Evolutionary conservation across 1,140 invertebrate species (phyloP), one percentile per base, ranked within the genome.

Genomic region (Drosophila obscura): DNA sequence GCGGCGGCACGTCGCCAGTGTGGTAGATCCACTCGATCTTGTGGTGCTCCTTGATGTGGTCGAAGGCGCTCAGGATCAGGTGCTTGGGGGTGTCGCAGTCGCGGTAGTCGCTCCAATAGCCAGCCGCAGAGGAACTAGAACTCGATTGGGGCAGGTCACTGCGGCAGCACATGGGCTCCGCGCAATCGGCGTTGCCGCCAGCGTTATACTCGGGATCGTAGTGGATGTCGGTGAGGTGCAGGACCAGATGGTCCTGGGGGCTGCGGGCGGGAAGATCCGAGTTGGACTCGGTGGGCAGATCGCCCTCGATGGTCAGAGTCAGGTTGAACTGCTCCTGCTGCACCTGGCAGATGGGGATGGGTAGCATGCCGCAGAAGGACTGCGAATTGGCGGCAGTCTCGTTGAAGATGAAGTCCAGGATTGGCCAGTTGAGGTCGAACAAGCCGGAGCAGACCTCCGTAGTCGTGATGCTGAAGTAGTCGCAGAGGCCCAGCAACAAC

Each of bases 141-240:
- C 13, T 62, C 15, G 50, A 53, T 11, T 5, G 1, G 15, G 69
- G 62, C 57, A 72, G 56, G 16, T 60, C 11, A 39, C 72, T 84
- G 28, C 96, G 94, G 92, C 97, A 98, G 88, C 97, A 98, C 2
- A 95, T 93, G 13, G 96, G 95, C 71, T 96, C 94, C 5, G 93
- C 92, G 81, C 97, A 98, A 1, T 92, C 89, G 1, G 96, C 94
- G 0, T 94, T 93, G 22, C 82, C 65, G 22, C 94, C 93, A 0
- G 92, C 90, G 59, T 93, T 92, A 79, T 98, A 98, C 4, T 93
- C 82, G 0, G 94, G 94, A 92, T 98, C 97, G 61, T 96, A 94
- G 90, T 98, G 97, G 49, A 96, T 94, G 90, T 98, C 97, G 0
- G 96, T 95, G 35, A 98, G 80, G 26, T 98, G 95, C 1, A 97